Conservation (phyloP, 2,888 invertebrate species). For the Ischnus inquisitorius region DNA sequence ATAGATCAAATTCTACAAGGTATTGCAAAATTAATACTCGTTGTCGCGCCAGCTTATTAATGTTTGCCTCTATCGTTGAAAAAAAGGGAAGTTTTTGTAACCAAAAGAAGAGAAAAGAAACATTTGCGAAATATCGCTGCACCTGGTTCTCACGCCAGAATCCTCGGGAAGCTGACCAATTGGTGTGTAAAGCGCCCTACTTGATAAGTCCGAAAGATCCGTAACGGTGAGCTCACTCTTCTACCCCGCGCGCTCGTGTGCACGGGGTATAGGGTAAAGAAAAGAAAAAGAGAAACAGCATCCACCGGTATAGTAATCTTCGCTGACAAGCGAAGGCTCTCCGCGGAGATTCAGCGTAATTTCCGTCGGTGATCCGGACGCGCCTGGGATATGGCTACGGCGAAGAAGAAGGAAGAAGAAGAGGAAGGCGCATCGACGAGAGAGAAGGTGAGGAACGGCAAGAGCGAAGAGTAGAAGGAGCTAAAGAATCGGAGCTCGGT, state of each 20-base stretch:
- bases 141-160: conserved; percentile 72
- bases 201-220: conserved; percentile 57
- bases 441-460: conserved; percentile 31
- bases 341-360: conserved; percentile 70
- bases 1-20: no score
- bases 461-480: conserved; percentile 40
- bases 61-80: neutral
- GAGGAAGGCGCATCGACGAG: conserved; percentile 15
- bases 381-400: conserved; percentile 58
- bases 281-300: conserved; percentile 19
- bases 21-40: no score
- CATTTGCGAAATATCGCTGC: conserved; percentile 46
- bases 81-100: neutral
- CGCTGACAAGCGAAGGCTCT: conserved; percentile 71
- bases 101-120: conserved; percentile 19
- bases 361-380: conserved; percentile 66
- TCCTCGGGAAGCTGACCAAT: conserved; percentile 62
- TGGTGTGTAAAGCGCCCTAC: conserved; percentile 64
- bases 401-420: conserved; percentile 48
- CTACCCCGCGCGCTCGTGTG: conserved; percentile 2
- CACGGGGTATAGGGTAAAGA: neutral
- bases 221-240: conserved; percentile 53
- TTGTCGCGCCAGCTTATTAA: no score
- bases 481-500: conserved; percentile 16
- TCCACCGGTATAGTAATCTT: conserved; percentile 70